phyloP scores from a whole-genome alignment of 1,140 invertebrate species.

The Ruditapes philippinarum region DNA sequence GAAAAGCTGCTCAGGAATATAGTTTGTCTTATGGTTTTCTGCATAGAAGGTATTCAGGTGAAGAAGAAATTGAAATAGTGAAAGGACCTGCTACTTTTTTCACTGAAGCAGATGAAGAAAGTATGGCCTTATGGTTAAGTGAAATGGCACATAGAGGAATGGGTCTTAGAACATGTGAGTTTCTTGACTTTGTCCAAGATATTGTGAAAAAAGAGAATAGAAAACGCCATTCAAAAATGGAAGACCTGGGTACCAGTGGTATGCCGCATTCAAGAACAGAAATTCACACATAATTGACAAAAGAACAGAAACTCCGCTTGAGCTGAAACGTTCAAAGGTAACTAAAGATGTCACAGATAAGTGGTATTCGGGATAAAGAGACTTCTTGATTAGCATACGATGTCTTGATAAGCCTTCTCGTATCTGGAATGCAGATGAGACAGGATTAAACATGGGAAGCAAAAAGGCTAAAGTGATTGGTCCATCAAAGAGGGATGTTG shows the following conservation, averaged over 20 bases:
- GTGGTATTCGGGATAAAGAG: background rate
- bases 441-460: background rate
- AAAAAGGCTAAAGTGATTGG: slow-evolving; percentile 46
- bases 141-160: slow-evolving; percentile 69
- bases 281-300: background rate
- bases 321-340: background rate
- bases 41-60: slow-evolving; percentile 34
- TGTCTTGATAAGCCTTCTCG: too few relatives aligned
- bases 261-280: background rate
- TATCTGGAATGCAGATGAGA: background rate
- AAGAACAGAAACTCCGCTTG: background rate
- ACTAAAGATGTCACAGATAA: background rate
- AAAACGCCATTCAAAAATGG: slow-evolving; percentile 52
- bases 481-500: slow-evolving; percentile 7
- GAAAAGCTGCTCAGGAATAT: slow-evolving; percentile 38
- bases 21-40: slow-evolving; percentile 49
- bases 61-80: slow-evolving; percentile 54
- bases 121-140: slow-evolving; percentile 56
- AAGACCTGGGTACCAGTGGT: slow-evolving; percentile 7
- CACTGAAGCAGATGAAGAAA: slow-evolving; percentile 47
- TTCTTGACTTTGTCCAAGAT: slow-evolving; percentile 61
- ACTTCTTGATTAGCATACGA: too few relatives aligned
- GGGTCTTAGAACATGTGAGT: slow-evolving; percentile 60
- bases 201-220: slow-evolving; percentile 59
- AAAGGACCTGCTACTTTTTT: slow-evolving; percentile 63